Evolutionary conservation across 2,113 vertebrate genomes (phyloP).

Genomic region (Paedocypris sp.): DNA sequence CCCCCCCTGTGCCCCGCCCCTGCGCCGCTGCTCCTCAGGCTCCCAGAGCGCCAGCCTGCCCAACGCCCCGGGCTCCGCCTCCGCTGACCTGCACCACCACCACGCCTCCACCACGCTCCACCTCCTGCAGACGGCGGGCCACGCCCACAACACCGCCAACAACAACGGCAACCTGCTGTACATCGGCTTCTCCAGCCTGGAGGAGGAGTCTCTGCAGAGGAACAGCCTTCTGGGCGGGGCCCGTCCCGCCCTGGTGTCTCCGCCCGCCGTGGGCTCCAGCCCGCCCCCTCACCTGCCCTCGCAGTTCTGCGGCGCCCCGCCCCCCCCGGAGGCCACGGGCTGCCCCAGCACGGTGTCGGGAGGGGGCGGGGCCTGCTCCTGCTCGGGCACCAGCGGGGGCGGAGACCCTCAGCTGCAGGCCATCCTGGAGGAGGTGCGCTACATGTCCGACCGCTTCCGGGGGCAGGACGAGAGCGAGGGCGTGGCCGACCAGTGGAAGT

Average conservation of each 20-base stretch:
- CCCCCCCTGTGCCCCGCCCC: constrained; percentile 58
- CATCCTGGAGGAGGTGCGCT: constrained; percentile 66
- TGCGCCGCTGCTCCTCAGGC: constrained; percentile 61
- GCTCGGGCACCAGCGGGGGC: constrained; percentile 33
- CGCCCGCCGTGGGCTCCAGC: constrained; percentile 59
- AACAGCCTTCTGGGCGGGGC: constrained; percentile 42
- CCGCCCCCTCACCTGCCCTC: constrained; percentile 73
- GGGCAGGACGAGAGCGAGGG: constrained; percentile 58
- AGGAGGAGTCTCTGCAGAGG: constrained; percentile 57
- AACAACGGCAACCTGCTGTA: constrained; percentile 66
- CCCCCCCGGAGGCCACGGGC: constrained; percentile 53
- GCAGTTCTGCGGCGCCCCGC: constrained; percentile 59
- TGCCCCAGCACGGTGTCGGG: constrained; percentile 61
- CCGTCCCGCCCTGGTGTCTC: constrained; percentile 49
- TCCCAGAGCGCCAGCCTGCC: constrained; percentile 60
- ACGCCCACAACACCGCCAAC: constrained; percentile 49
- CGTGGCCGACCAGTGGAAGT: constrained; percentile 66
- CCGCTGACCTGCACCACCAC: constrained; percentile 21
- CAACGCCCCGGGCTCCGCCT: constrained; percentile 32
- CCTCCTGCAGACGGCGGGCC: constrained; percentile 41
- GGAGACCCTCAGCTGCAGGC: constrained; percentile 65
- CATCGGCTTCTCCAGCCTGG: constrained; percentile 64
- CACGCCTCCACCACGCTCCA: constrained; percentile 46
- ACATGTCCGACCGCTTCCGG: constrained; percentile 61
- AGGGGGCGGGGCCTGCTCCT: constrained; percentile 56